phyloP scores from a whole-genome alignment of 2,797 vertebrate species.

The Eulemur coronatus region DNA sequence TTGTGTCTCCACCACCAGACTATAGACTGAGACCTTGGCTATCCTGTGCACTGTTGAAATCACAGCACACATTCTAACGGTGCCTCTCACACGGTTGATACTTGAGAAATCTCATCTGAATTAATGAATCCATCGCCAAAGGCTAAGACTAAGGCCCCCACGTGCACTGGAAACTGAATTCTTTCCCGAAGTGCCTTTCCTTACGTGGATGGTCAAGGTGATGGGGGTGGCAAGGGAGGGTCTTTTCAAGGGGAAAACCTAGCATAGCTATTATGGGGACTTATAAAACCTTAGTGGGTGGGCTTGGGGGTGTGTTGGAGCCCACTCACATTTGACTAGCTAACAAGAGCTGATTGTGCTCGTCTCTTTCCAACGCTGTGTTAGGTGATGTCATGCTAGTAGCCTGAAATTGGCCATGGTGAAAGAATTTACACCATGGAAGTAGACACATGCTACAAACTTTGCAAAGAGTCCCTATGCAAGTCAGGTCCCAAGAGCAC shows the following conservation, averaged over 20 bases:
- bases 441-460: neutral
- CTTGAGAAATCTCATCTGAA: neutral
- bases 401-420: neutral
- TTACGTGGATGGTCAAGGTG: neutral
- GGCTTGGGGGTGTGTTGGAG: neutral
- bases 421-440: neutral
- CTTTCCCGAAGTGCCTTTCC: neutral
- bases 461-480: neutral
- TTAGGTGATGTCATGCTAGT: neutral
- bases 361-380: neutral
- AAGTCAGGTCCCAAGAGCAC: neutral
- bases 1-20: neutral
- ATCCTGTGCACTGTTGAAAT: neutral
- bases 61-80: neutral
- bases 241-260: neutral
- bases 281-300: neutral
- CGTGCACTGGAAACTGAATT: neutral
- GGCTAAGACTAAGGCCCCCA: neutral
- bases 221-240: neutral
- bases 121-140: neutral
- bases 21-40: neutral
- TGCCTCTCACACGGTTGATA: neutral
- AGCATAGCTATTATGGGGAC: neutral
- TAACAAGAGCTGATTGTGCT: neutral
- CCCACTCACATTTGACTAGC: too few relatives aligned